Base-by-base conservation (phyloP, 2,888 invertebrate genomes). In the Camponotus fellah region DNA sequence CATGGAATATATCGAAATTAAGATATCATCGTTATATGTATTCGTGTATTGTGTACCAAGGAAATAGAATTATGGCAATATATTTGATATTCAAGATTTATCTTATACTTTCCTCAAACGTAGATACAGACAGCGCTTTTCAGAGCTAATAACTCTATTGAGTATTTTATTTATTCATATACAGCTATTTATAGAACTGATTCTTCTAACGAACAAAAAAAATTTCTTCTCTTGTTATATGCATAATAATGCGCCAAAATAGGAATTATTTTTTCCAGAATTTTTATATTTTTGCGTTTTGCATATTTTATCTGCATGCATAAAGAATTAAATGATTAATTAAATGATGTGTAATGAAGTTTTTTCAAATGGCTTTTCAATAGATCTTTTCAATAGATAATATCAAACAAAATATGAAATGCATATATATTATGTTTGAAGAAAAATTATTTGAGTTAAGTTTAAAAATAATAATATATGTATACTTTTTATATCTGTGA, bases 201-300 rank as follows among this genome's bases (percentile, higher is more conserved):
- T 71, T 60, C 43, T 69, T 79, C 46, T 21, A 34, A n/a, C 58
- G 58, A 77, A 79, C 69, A 77, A 68, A 49, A 43, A 21, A 32
- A 21, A 69, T 79, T 68, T 40, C 46, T 60, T 68, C 46, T 68
- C 56, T 43, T 46, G 43, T 69, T 68, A 37, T 58, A 17, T 17
- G 9, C 34, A 53, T 43, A 77, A 68, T 21, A 65, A 53, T 56
- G 66, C 40, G 40, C 40, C 49, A 49, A 66, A 56, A 56, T 26
- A 32, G 10, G 10, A 58, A 21, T 40, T n/a, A 21, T 21, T 58
- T 46, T 58, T 43, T 77, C 58, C 32, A 34, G 58, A 46, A 14
- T 46, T 58, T 46, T 34, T 68, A 34, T 34, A 68, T 58, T 58
- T 58, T n/a, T 56, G 10, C 37, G 14, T 26, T 40, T 56, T 56